Conservation (phyloP, 2,888 invertebrate genomes). For the Ectemnius cavifrons region DNA sequence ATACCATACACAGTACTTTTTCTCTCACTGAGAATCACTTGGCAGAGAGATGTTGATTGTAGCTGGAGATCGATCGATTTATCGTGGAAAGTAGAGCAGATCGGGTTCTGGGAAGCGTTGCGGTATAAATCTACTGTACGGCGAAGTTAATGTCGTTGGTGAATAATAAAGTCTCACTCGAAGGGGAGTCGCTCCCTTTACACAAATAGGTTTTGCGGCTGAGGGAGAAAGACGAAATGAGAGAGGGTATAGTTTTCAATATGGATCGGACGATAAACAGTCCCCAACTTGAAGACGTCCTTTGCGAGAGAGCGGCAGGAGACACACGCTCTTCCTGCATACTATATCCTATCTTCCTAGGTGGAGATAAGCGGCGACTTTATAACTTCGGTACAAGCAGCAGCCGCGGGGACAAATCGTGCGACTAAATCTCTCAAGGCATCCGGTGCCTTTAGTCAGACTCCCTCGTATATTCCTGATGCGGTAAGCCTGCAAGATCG, state of each 20-base stretch:
- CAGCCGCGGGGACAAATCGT: slow-evolving; percentile 45
- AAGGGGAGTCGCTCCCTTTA: not conserved
- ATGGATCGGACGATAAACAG: slow-evolving; percentile 51
- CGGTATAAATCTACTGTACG: slow-evolving; percentile 32
- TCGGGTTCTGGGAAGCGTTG: not conserved
- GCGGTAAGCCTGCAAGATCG: slow-evolving; percentile 7
- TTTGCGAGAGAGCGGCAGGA: not conserved
- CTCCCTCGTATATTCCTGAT: slow-evolving; percentile 15
- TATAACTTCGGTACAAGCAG: slow-evolving; percentile 45
- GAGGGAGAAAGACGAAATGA: not conserved
- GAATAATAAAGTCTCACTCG: slow-evolving; percentile 4
- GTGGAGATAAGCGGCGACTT: slow-evolving; percentile 46
- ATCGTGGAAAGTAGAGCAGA: too few relatives aligned
- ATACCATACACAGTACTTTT: too few relatives aligned
- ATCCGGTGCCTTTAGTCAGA: slow-evolving; percentile 31
- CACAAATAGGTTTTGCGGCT: slow-evolving; percentile 24
- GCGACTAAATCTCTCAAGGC: slow-evolving; percentile 42
- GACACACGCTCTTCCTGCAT: too few relatives aligned
- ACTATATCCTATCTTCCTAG: slow-evolving; percentile 38
- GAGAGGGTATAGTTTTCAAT: slow-evolving; percentile 47
- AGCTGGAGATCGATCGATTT: too few relatives aligned
- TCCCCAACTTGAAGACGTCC: slow-evolving; percentile 33
- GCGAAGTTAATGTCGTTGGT: slow-evolving; percentile 17
- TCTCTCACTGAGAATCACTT: too few relatives aligned
- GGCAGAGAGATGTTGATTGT: too few relatives aligned